Evolutionary conservation across 1,140 invertebrate genomes (phyloP).

Genomic region (Trigoniulus corallinus): DNA sequence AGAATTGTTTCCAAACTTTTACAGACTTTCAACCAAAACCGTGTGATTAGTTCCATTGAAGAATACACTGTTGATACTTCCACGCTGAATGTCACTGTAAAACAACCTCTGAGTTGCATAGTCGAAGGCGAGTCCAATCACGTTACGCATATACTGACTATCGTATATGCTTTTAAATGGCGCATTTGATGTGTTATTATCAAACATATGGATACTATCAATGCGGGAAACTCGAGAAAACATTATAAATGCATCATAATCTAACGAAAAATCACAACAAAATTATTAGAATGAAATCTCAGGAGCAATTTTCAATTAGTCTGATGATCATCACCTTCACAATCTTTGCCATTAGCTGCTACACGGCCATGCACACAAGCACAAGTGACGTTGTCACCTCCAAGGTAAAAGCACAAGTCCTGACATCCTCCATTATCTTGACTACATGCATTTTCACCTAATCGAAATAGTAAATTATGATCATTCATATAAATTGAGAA

Average conservation of each 20-base stretch:
- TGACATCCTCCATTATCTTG: slow-evolving; percentile 56
- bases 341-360: slow-evolving; percentile 39
- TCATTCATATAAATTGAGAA: not conserved
- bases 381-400: slow-evolving; percentile 41
- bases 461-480: slow-evolving; percentile 3
- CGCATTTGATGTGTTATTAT: slow-evolving; percentile 50
- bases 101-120: slow-evolving; percentile 49
- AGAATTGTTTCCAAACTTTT: not conserved
- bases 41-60: slow-evolving; percentile 60
- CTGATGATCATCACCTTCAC: slow-evolving; percentile 31
- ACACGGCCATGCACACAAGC: slow-evolving; percentile 56
- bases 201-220: slow-evolving; percentile 52
- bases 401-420: slow-evolving; percentile 61
- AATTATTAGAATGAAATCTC: not conserved
- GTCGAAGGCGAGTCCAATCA: slow-evolving; percentile 66
- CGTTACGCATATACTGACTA: slow-evolving; percentile 53
- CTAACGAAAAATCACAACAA: slow-evolving; percentile 26
- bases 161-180: slow-evolving; percentile 56
- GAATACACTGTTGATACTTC: slow-evolving; percentile 61
- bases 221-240: slow-evolving; percentile 54
- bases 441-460: slow-evolving; percentile 45
- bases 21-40: slow-evolving; percentile 47
- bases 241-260: slow-evolving; percentile 55
- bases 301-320: not conserved
- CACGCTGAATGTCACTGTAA: slow-evolving; percentile 72